A percentile compares a stretch with the other conserved stretches of the same genome.
These are phyloP conservation scores for Gymnocephalus cernua DNA, from an alignment of 2,113 vertebrate genomes.

Conservation along the genomic window DNA sequence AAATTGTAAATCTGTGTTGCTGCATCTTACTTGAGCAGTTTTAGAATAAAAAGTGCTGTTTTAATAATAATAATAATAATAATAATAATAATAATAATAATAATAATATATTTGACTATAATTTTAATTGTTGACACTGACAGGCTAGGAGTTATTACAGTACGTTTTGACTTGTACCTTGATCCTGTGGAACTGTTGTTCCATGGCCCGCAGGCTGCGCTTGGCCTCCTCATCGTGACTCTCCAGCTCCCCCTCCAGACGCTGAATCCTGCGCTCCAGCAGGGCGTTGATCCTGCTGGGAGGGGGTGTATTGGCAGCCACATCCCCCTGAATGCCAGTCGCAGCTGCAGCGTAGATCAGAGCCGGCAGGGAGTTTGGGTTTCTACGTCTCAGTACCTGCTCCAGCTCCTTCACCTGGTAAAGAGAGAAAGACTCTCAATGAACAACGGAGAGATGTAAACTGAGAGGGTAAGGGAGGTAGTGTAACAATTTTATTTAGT, in stretches of 20 bases:
- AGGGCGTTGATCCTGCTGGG: conserved; percentile 77
- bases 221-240: conserved; percentile 93
- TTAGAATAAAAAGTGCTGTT: too few species aligned
- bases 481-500: neutral
- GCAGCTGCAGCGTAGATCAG: conserved; percentile 91
- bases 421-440: neutral
- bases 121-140: neutral
- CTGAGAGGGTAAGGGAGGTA: neutral
- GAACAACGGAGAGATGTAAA: neutral
- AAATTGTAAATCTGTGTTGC: too few species aligned
- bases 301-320: neutral
- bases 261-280: conserved; percentile 90
- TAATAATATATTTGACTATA: neutral
- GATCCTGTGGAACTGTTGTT: conserved; percentile 92
- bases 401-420: conserved; percentile 94
- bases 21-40: too few species aligned
- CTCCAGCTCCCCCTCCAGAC: conserved; percentile 93
- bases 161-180: conserved; percentile 83
- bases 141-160: neutral
- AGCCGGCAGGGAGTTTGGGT: conserved; percentile 94
- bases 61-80: neutral
- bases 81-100: too few species aligned
- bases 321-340: conserved; percentile 45
- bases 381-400: conserved; percentile 88
- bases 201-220: conserved; percentile 90